Evolutionary conservation across 2,888 invertebrate genomes (phyloP).

Genomic region (Myopa tessellatipennis): DNA sequence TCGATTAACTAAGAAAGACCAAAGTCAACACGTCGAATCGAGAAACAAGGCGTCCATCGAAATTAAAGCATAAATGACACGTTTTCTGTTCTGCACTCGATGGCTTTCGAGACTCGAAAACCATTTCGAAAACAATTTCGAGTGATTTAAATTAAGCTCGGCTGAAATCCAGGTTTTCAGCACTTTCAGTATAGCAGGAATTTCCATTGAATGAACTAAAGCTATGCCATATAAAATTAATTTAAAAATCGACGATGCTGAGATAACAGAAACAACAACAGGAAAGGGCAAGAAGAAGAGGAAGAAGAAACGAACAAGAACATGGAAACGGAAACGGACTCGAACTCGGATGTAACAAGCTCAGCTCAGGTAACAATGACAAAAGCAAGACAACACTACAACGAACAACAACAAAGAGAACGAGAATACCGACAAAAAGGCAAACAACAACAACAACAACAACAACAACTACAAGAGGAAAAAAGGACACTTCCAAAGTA

Average conservation of each 20-base stretch:
- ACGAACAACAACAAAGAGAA: background rate
- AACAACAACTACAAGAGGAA: background rate
- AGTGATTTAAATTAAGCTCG: slow-evolving; percentile 14
- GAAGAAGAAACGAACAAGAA: background rate
- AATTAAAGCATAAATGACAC: no score
- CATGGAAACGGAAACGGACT: background rate
- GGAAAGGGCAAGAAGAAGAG: background rate
- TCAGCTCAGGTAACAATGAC: background rate
- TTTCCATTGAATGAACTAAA: background rate
- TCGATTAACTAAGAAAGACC: no score
- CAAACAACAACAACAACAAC: background rate
- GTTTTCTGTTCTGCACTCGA: no score
- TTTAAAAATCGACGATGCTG: background rate
- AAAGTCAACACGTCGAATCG: no score
- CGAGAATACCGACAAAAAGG: background rate
- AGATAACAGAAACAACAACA: background rate
- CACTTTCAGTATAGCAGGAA: background rate
- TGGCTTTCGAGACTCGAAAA: background rate
- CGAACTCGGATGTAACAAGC: background rate
- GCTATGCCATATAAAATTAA: slow-evolving; percentile 16
- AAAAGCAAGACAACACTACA: background rate
- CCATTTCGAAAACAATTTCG: slow-evolving; percentile 7
- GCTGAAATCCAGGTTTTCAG: background rate
- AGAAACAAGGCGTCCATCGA: no score
- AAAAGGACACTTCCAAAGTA: background rate